Evolutionary conservation across 2,797 vertebrate species (phyloP).

Genomic region (Etheostoma nigrum): DNA sequence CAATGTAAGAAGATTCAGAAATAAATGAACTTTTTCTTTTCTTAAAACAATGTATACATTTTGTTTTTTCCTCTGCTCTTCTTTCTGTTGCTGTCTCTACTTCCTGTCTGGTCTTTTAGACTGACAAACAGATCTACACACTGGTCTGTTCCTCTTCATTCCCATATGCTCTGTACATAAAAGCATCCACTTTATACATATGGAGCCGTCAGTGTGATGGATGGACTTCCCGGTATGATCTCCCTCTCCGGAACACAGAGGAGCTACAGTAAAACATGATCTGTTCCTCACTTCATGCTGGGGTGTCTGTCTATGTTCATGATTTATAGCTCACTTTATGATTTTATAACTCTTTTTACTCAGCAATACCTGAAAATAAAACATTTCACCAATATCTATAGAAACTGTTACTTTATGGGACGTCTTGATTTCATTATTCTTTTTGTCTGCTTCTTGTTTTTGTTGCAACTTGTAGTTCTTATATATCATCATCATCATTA

Average conservation of each 20-base stretch:
- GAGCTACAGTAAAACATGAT: constrained; percentile 34
- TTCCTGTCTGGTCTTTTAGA: neutral
- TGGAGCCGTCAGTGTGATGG: constrained; percentile 24
- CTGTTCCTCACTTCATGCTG: neutral
- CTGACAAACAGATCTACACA: neutral
- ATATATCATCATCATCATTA: too few species aligned
- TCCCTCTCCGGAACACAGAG: constrained; percentile 9
- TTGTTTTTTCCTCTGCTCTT: neutral
- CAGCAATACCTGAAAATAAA: neutral
- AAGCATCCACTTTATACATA: neutral
- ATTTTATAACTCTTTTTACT: neutral
- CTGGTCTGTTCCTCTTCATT: neutral
- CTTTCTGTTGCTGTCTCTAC: neutral
- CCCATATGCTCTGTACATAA: neutral
- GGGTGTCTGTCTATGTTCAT: neutral
- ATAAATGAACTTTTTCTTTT: too few species aligned
- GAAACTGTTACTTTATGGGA: neutral
- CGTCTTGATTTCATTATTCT: neutral
- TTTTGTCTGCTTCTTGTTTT: neutral
- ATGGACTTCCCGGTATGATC: constrained; percentile 25
- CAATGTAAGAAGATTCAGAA: too few species aligned
- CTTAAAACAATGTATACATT: too few species aligned
- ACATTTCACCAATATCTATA: neutral
- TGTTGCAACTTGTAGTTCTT: neutral
- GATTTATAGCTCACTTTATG: constrained; percentile 17